Evolutionary conservation across 2,797 vertebrate genomes (phyloP), one percentile per base, ranked within the genome.

Genomic region (Darevskia mixta): DNA sequence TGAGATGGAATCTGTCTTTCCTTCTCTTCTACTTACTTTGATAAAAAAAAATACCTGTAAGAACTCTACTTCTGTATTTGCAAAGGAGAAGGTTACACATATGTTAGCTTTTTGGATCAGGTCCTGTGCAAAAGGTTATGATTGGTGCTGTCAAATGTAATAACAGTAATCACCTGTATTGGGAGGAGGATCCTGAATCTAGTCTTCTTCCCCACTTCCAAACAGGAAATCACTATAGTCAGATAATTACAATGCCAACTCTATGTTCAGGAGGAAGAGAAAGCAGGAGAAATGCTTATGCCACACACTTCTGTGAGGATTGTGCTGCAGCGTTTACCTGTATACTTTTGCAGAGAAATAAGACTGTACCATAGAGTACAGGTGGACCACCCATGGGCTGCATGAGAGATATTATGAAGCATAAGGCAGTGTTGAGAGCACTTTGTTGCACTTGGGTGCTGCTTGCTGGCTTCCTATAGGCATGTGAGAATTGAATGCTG

Each of bases 21-120:
- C 25, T 64, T 29, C 49, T 83, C 20, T 76, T 90, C 80, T 83
- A 79, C 82, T 86, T 73, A 55, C 41, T 88, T 79, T 88, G 32
- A 75, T 18, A 41, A 41, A 41, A 41, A 41, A 41, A 41, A 41
- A 76, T 72, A 71, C 66, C n/a, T 43, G 13, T 85, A 84, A 71
- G 45, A 77, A 85, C 69, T 49, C 15, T 45, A 77, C n/a, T 85
- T 79, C 25, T 29, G 66, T 8, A 77, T 82, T 76, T 86, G 38
- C 23, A 81, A 80, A 77, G 73, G 25, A 71, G 29, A 72, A 17
- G 61, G 55, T 38, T 83, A 20, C 25, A 78, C 13, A 43, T 83
- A 61, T 11, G 35, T 80, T 81, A 55, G 7, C 20, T 7, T 76
- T 89, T 32, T 45, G 27, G 32, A 83, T 55, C 43, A 76, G 61